phyloP scores from a whole-genome alignment of 2,888 invertebrate genomes.

The Melanchra persicariae region DNA sequence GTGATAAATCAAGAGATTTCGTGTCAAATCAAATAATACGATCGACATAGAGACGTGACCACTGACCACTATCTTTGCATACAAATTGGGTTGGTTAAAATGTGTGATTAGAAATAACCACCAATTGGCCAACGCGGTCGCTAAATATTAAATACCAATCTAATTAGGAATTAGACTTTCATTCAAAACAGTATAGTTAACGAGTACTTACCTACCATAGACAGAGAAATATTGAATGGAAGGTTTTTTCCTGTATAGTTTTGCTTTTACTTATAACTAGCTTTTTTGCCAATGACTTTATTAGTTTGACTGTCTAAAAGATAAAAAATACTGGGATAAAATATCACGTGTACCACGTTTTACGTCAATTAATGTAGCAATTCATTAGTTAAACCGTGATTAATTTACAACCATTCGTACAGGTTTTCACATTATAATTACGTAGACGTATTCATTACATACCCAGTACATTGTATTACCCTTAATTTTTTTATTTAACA shows the following conservation, averaged over 20 bases:
- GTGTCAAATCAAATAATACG: constrained; percentile 12
- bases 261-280: no score
- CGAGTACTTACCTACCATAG: background rate
- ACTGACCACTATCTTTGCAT: constrained; percentile 31
- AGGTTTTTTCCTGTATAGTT: background rate
- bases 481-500: no score
- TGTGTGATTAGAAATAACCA: constrained; percentile 52
- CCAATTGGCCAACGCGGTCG: constrained; percentile 36
- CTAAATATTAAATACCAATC: constrained; percentile 33
- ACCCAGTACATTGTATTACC: no score
- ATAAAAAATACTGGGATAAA: no score
- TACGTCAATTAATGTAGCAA: no score
- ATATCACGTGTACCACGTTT: no score
- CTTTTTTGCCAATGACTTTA: no score
- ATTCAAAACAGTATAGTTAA: constrained; percentile 12
- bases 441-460: no score
- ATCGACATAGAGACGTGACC: constrained; percentile 25
- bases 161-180: constrained; percentile 41
- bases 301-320: no score
- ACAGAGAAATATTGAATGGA: background rate
- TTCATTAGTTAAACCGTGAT: no score
- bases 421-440: no score
- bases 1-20: background rate
- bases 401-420: no score
- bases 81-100: constrained; percentile 37